Base-by-base conservation (phyloP, 2,888 invertebrate genomes). In the Leptothorax acervorum region DNA sequence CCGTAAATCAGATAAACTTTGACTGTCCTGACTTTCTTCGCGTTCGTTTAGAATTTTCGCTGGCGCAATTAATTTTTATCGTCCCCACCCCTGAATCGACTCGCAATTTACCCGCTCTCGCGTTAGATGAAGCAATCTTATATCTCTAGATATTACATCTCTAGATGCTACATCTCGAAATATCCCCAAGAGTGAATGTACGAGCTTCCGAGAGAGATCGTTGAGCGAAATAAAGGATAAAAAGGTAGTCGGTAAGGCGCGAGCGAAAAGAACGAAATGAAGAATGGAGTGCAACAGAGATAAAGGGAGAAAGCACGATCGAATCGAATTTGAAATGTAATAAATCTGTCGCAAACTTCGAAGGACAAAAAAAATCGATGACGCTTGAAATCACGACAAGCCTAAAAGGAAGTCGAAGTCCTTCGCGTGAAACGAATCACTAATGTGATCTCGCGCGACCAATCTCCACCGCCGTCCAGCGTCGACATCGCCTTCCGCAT, bases 381-480 rank as follows among this genome's bases (percentile, higher is more conserved):
- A 63, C 48, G 23, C 63, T 65, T 65, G 35, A 63, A 75, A 65
- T 75, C 65, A 51, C 9, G 35, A 3, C 18, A 9, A 65, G 65
- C 65, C 51, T 65, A 51, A 35, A 51, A 75, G 63, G 35, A 65
- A 65, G 45, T 75, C 75, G 15, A 18, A 63, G 23, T 23, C 15
- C 48, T 23, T 18, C 65, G 48, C 48, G 51, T 35, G 75, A 51
- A 42, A 35, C 48, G 75, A 75, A 75, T 73, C 68, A 45, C 42
- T 68, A 63, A 39, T 48, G 75, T 75, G 63, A 76, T 76, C 51
- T 63, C 51, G 39, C 39, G 39, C 65, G 53, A 63, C 39, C 75
- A 51, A 74, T 35, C 51, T 51, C 15, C 48, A 23, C 51, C 51
- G 42, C 51, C 23, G 42, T 66, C 53, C 66, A 42, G 18, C n/a